Conservation (phyloP, 1,140 invertebrate species). For the Penaeus vannamei region DNA sequence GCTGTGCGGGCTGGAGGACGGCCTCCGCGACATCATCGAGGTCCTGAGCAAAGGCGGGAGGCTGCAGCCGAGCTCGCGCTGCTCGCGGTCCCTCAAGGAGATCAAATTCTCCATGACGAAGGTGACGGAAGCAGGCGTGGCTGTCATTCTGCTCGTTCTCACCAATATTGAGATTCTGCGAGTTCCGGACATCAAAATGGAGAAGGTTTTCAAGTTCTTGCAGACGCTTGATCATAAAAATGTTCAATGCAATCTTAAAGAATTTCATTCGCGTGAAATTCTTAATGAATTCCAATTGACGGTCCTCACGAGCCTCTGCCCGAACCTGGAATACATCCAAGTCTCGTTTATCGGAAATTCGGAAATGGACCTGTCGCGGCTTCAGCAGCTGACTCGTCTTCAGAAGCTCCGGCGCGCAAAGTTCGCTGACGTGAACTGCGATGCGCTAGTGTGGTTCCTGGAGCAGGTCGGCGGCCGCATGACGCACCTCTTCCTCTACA, state of each 20-base stretch:
- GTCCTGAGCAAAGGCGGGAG: slow-evolving; percentile 57
- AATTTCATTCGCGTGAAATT: slow-evolving; percentile 67
- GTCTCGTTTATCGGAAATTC: slow-evolving; percentile 64
- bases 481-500: slow-evolving; percentile 64
- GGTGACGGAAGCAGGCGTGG: slow-evolving; percentile 67
- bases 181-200: slow-evolving; percentile 67
- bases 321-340: slow-evolving; percentile 66
- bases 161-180: slow-evolving; percentile 64
- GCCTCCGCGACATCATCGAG: slow-evolving; percentile 57
- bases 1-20: slow-evolving; percentile 61
- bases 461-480: slow-evolving; percentile 56
- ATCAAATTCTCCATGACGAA: slow-evolving; percentile 68
- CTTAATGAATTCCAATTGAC: slow-evolving; percentile 65
- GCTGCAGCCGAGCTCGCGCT: slow-evolving; percentile 52
- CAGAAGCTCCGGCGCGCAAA: slow-evolving; percentile 60
- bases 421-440: slow-evolving; percentile 65
- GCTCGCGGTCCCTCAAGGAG: slow-evolving; percentile 58
- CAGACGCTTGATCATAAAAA: slow-evolving; percentile 61
- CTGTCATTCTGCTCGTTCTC: slow-evolving; percentile 64
- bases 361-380: slow-evolving; percentile 62
- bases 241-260: slow-evolving; percentile 65
- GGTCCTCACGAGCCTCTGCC: slow-evolving; percentile 63
- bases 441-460: slow-evolving; percentile 65
- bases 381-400: slow-evolving; percentile 56
- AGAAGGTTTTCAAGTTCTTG: slow-evolving; percentile 66